phyloP scores from a whole-genome alignment of 2,888 invertebrate genomes.

The Cataglyphis rosenhaueri region DNA sequence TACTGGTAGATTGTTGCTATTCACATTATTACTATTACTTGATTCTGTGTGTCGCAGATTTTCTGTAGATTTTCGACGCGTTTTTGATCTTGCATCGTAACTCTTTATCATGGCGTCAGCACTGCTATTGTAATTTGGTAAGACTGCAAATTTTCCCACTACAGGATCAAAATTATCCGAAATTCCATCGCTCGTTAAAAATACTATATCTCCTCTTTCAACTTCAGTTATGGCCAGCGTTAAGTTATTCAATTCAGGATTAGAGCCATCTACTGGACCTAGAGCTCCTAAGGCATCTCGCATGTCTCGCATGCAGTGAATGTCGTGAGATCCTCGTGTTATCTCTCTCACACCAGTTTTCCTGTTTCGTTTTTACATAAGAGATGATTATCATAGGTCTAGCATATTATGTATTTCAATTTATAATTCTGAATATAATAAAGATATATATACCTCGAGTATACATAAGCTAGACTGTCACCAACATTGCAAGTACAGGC shows the following conservation, averaged over 20 bases:
- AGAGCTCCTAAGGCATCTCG: constrained; percentile 95
- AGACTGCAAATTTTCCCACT: constrained; percentile 93
- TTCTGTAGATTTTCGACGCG: constrained; percentile 76
- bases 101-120: constrained; percentile 68
- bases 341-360: constrained; percentile 92
- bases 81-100: constrained; percentile 73
- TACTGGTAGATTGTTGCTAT: constrained; percentile 87
- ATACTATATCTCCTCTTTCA: constrained; percentile 93
- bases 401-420: neutral
- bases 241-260: constrained; percentile 94
- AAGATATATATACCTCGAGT: constrained; percentile 87
- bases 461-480: constrained; percentile 95
- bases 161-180: constrained; percentile 97
- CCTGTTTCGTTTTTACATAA: constrained; percentile 75
- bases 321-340: constrained; percentile 94
- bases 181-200: constrained; percentile 95
- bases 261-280: constrained; percentile 94
- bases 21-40: constrained; percentile 70
- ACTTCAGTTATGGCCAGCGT: constrained; percentile 94
- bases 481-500: constrained; percentile 96
- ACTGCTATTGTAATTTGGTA: constrained; percentile 78
- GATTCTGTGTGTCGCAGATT: constrained; percentile 75
- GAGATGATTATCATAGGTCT: neutral
- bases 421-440: neutral
- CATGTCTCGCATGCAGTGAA: constrained; percentile 94